A percentile compares a stretch with the other conserved stretches of the same genome.
Conservation (phyloP, 2,113 vertebrate species). For the Suricata suricatta region DNA sequence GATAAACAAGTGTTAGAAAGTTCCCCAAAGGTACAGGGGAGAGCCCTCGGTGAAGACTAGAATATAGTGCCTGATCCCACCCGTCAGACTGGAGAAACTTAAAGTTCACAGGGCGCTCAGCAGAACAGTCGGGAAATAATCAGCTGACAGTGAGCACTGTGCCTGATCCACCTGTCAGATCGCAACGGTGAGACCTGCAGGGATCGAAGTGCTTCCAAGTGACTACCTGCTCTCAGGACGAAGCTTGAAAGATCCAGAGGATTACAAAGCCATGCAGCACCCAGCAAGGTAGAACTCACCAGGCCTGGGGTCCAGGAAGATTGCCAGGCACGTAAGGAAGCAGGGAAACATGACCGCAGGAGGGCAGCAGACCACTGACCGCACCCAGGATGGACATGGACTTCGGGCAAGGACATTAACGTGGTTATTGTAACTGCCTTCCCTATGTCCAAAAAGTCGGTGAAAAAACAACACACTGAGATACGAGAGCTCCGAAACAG, state of each 20-base stretch:
- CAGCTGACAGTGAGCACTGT: neutral
- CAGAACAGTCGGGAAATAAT: neutral
- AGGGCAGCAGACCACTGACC: no score
- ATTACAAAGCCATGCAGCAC: neutral
- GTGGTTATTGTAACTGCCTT: accelerated
- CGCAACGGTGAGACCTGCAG: neutral
- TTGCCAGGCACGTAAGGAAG: neutral
- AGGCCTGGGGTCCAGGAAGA: neutral
- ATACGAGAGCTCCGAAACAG: neutral
- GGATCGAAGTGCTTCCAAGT: neutral
- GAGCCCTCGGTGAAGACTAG: neutral
- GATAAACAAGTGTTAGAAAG: accelerated
- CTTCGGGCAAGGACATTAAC: neutral
- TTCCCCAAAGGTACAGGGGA: neutral
- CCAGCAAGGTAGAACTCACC: neutral
- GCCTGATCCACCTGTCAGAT: neutral
- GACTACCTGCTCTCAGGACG: neutral
- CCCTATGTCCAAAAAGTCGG: neutral
- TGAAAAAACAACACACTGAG: neutral
- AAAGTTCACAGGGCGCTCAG: neutral
- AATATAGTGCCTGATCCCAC: neutral
- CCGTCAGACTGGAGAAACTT: neutral
- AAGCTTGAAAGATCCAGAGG: neutral
- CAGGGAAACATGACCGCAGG: no score
- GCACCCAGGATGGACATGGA: neutral